These are phyloP conservation scores for Perognathus longimembris DNA, from an alignment of 2,113 vertebrate genomes.

Conservation along the genomic window DNA sequence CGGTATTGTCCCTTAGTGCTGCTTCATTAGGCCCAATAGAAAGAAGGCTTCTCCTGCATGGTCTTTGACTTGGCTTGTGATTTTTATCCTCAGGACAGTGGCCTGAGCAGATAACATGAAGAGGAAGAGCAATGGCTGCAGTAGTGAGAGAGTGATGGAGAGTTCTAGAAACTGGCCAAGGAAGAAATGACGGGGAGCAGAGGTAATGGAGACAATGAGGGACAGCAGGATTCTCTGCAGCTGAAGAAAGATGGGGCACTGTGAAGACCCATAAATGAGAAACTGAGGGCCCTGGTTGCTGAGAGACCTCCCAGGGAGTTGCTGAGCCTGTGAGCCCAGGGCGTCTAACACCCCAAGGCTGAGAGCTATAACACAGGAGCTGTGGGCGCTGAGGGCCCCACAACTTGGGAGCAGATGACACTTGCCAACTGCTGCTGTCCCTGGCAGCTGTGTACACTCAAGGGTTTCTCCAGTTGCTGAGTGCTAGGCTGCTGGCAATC, in stretches of 20 bases:
- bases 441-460: neutral
- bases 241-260: neutral
- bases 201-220: neutral
- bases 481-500: neutral
- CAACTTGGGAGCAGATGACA: too few relatives aligned
- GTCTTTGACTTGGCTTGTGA: too few relatives aligned
- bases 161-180: neutral
- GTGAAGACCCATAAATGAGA: neutral
- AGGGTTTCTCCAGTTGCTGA: neutral
- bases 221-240: too few relatives aligned
- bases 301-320: neutral
- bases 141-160: too few relatives aligned
- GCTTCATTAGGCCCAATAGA: neutral
- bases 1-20: accelerated
- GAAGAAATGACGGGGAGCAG: too few relatives aligned
- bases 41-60: too few relatives aligned
- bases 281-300: neutral
- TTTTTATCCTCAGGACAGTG: too few relatives aligned
- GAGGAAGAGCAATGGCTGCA: too few relatives aligned
- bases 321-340: neutral
- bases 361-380: too few relatives aligned
- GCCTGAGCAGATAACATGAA: neutral
- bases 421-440: neutral
- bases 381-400: too few relatives aligned
- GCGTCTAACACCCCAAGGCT: too few relatives aligned